Evolutionary conservation across 2,797 vertebrate species (phyloP), one percentile per base, ranked within the genome.

Genomic region (Dendrocincla tyrannina): DNA sequence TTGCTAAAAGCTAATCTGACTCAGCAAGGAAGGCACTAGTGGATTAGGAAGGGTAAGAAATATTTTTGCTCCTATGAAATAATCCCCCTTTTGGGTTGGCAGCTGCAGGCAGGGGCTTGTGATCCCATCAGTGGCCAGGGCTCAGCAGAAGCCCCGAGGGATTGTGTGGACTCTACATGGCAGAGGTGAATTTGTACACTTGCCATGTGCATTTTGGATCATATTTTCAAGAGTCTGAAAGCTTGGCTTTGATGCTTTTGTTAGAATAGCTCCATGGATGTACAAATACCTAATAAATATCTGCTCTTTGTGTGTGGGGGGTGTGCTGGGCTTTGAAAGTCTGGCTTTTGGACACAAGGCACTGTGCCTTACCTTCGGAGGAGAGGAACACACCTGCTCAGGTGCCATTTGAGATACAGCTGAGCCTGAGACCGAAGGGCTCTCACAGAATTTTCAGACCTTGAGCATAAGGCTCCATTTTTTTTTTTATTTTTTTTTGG

Each of bases 371-470:
- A 20, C 53, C 49, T 87, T 69, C 0, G 1, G 56, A 91, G 52
- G 52, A 41, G 13, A 68, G 42, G 68, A 73, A 9, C 67, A 46
- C 47, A 69, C 27, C 52, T 19, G 46, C 1, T 62, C 64, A 90
- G 86, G 47, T 88, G 37, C 47, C 27, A 30, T 47, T 91, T 56
- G 10, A 72, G 63, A n/a, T 46, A 50, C 3, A 47, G 25, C 32
- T 49, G 67, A 82, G 32, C 49, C 83, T n/a, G 39, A 79, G 17
- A 47, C 27, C 1, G 1, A 74, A 50, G 87, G 42, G 60, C 18
- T 85, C 19, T 66, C n/a, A 32, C 42, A 78, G 53, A 32, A 75
- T 96, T 93, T 95, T 80, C 70, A 92, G 74, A 63, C 46, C 66
- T 78, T 25, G 32, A 87, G 55, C 25, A 42, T 13, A 23, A 96